Evolutionary conservation across 2,888 invertebrate genomes (phyloP).

Genomic region (Portevinia maculata): DNA sequence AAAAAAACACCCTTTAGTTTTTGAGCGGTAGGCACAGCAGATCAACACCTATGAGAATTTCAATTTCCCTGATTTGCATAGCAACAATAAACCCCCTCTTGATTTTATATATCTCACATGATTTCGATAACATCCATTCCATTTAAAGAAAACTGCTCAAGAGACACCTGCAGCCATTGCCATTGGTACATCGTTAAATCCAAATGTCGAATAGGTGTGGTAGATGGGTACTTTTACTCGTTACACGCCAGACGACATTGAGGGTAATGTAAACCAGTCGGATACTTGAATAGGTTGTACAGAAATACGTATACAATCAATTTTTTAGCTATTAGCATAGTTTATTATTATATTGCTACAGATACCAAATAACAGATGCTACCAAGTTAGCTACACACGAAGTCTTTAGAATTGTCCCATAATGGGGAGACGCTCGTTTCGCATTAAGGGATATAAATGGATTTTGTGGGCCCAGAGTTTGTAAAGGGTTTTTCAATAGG

Average conservation of each 20-base stretch:
- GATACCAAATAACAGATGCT: constrained; percentile 8
- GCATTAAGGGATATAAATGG: too few species aligned
- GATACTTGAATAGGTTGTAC: constrained; percentile 22
- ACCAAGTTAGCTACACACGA: too few species aligned
- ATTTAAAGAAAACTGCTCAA: constrained; percentile 18
- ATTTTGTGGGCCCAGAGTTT: too few species aligned
- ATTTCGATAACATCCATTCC: background rate
- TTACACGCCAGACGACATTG: background rate
- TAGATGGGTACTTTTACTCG: background rate
- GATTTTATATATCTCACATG: background rate
- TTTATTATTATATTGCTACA: constrained; percentile 26
- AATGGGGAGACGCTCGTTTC: too few species aligned
- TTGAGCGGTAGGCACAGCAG: too few species aligned
- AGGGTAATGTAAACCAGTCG: constrained; percentile 3
- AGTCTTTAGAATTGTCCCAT: too few species aligned
- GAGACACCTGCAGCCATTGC: constrained; percentile 22
- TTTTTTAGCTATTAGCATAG: constrained; percentile 32
- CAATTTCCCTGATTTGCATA: too few species aligned
- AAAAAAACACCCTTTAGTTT: too few species aligned
- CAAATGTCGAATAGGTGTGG: constrained; percentile 19
- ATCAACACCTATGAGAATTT: too few species aligned
- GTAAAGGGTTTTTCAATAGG: too few species aligned
- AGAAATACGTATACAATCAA: constrained; percentile 39
- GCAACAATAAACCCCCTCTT: background rate
- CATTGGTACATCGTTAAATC: constrained; percentile 37